phyloP scores from a whole-genome alignment of 2,888 invertebrate species.

The Amorpha juglandis region DNA sequence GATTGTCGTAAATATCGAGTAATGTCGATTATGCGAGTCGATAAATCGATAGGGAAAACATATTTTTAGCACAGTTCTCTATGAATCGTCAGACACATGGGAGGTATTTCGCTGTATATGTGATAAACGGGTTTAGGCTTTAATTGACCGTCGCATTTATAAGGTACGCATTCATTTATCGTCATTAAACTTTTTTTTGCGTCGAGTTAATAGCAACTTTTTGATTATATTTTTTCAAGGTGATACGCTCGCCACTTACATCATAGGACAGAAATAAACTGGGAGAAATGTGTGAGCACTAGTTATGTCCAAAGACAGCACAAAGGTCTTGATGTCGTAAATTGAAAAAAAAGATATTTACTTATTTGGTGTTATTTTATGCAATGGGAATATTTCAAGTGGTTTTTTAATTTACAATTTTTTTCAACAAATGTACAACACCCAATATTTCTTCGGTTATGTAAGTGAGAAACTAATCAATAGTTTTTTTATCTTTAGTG shows the following conservation, averaged over 20 bases:
- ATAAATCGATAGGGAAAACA: conserved; percentile 4
- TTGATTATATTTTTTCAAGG: too few species aligned
- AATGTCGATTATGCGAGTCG: not conserved
- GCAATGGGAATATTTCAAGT: too few species aligned
- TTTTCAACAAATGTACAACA: not conserved
- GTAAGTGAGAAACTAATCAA: not conserved
- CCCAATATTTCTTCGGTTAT: not conserved
- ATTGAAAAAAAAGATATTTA: too few species aligned
- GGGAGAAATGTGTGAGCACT: too few species aligned
- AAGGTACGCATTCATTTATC: conserved; percentile 14
- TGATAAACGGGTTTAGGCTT: conserved; percentile 77
- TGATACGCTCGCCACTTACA: too few species aligned
- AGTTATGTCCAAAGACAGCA: too few species aligned
- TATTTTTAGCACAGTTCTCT: conserved; percentile 25
- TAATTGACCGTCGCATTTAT: conserved; percentile 63
- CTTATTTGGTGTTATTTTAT: not conserved
- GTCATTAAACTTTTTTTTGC: not conserved
- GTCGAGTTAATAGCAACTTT: too few species aligned
- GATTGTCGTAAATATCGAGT: not conserved
- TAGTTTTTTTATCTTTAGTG: not conserved
- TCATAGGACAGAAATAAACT: too few species aligned
- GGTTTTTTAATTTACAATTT: too few species aligned
- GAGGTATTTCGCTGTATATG: conserved; percentile 68
- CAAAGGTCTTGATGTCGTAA: too few species aligned
- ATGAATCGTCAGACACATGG: conserved; percentile 41